Conservation (phyloP, 2,888 invertebrate species). For the Xestia rhomboidea region DNA sequence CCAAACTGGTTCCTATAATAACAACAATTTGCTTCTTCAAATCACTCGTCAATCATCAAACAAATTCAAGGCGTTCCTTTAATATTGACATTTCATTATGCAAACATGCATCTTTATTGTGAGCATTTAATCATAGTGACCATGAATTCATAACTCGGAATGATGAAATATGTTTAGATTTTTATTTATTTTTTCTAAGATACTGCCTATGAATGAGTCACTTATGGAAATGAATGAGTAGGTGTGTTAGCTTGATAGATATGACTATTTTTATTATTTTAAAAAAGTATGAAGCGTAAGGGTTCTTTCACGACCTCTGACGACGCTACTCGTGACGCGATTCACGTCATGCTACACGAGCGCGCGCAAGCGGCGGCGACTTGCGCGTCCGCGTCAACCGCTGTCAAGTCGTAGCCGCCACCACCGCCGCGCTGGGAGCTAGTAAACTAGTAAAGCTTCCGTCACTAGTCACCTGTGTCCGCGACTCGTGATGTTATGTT, state of each 20-base stretch:
- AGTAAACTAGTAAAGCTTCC: too few relatives aligned
- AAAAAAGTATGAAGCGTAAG: background rate
- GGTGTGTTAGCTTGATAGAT: slow-evolving; percentile 9
- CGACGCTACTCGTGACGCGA: background rate
- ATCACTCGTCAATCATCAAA: slow-evolving; percentile 15
- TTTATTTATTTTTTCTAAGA: background rate
- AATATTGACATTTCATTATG: slow-evolving; percentile 15
- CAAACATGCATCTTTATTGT: slow-evolving; percentile 40
- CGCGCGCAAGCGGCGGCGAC: background rate
- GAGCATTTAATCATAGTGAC: slow-evolving; percentile 5
- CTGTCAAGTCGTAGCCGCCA: background rate
- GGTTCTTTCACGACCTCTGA: background rate
- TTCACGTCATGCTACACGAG: background rate
- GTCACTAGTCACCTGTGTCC: background rate
- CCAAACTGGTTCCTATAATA: slow-evolving; percentile 33
- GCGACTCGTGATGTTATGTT: too few relatives aligned
- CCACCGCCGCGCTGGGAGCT: too few relatives aligned
- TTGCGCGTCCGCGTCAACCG: background rate
- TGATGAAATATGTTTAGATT: slow-evolving; percentile 21
- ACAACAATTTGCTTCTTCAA: slow-evolving; percentile 28
- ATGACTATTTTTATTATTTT: background rate
- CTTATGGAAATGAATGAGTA: slow-evolving; percentile 7
- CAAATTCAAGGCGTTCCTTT: slow-evolving; percentile 36
- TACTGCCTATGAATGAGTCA: background rate
- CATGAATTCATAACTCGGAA: slow-evolving; percentile 16